Conservation (phyloP, 2,113 vertebrate genomes). For the Seriola rivoliana region DNA sequence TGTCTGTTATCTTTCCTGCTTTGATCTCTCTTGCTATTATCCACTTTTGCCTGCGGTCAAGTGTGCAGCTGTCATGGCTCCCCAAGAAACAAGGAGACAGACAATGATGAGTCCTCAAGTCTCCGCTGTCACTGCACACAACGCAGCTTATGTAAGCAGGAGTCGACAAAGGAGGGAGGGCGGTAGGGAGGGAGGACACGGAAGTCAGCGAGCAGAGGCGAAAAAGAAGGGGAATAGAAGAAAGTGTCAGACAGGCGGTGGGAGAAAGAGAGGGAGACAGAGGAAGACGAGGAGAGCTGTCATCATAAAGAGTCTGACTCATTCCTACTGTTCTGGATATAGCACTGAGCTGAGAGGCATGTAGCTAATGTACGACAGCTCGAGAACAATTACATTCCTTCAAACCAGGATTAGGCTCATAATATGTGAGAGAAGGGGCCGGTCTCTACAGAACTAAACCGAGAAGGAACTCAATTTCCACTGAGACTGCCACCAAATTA, state of each 20-base stretch:
- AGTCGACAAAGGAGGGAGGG: background rate
- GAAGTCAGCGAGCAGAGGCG: slow-evolving; percentile 50
- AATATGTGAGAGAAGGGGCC: slow-evolving; percentile 39
- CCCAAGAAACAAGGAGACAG: slow-evolving; percentile 63
- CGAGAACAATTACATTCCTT: slow-evolving; percentile 76
- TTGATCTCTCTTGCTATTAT: slow-evolving; percentile 67
- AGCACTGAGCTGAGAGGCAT: slow-evolving; percentile 75
- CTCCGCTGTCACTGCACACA: slow-evolving; percentile 51
- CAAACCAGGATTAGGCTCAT: slow-evolving; percentile 69
- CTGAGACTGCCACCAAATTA: slow-evolving; percentile 27
- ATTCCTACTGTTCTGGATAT: slow-evolving; percentile 75
- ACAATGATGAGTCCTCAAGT: slow-evolving; percentile 61
- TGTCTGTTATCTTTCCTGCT: slow-evolving; percentile 54
- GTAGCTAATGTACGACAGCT: slow-evolving; percentile 74
- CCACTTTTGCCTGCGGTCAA: slow-evolving; percentile 59
- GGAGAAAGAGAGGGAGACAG: slow-evolving; percentile 58
- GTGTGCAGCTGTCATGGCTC: slow-evolving; percentile 69
- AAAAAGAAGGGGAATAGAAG: slow-evolving; percentile 36
- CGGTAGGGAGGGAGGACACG: slow-evolving; percentile 13
- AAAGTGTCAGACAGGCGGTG: slow-evolving; percentile 50
- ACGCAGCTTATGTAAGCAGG: slow-evolving; percentile 67
- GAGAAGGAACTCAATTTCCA: slow-evolving; percentile 30
- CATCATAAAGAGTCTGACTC: slow-evolving; percentile 77
- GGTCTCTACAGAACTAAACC: slow-evolving; percentile 14
- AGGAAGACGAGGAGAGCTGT: slow-evolving; percentile 58